Evolutionary conservation across 2,888 invertebrate species (phyloP).

Genomic region (Reticulitermes lucifugus): DNA sequence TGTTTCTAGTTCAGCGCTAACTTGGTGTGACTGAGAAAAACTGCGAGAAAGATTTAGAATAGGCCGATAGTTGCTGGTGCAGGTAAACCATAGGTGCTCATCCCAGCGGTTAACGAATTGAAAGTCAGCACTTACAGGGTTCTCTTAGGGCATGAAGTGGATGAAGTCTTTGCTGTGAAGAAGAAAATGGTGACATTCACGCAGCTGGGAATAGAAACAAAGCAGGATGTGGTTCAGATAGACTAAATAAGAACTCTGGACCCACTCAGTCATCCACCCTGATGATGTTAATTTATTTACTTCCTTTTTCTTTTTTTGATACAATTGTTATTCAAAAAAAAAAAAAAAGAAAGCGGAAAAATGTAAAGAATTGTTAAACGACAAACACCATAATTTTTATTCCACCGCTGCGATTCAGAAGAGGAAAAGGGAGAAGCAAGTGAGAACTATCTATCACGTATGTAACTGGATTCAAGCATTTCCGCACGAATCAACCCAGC

Average conservation of each 20-base stretch:
- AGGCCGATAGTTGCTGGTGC: no score
- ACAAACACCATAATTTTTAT: slow-evolving; percentile 46
- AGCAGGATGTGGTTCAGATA: background rate
- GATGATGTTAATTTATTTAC: background rate
- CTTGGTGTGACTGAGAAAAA: no score
- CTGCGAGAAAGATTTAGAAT: no score
- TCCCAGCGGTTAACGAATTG: no score
- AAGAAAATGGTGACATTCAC: no score
- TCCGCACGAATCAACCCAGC: slow-evolving; percentile 51
- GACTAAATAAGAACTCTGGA: background rate
- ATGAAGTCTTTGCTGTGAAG: no score
- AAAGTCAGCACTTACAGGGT: no score
- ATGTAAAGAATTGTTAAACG: slow-evolving; percentile 43
- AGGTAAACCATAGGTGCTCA: no score
- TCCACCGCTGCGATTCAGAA: slow-evolving; percentile 40
- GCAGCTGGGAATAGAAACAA: background rate
- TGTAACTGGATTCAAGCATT: slow-evolving; percentile 48
- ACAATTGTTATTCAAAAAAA: slow-evolving; percentile 6
- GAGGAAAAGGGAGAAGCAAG: slow-evolving; percentile 33
- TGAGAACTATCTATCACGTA: slow-evolving; percentile 42
- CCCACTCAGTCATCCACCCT: background rate
- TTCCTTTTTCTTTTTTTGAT: background rate
- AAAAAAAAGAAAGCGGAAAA: slow-evolving; percentile 12
- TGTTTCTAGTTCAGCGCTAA: no score
- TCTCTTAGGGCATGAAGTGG: no score